Evolutionary conservation across 2,113 vertebrate species (phyloP).

Genomic region (Patagioenas fasciata): DNA sequence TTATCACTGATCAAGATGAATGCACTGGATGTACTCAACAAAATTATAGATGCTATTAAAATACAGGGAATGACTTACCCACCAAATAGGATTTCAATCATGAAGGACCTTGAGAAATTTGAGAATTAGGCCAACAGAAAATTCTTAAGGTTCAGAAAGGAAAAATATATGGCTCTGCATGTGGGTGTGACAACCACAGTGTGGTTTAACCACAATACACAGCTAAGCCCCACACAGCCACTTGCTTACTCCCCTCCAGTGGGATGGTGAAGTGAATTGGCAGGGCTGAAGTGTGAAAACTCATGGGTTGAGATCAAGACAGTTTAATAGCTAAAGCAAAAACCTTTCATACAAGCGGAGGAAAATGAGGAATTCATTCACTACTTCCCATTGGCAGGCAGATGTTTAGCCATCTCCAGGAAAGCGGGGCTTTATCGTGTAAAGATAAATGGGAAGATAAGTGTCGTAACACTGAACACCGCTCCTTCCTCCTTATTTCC

Average conservation of each 20-base stretch:
- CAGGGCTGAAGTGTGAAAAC: neutral
- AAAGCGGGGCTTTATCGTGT: neutral
- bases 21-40: neutral
- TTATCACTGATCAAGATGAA: neutral
- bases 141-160: neutral
- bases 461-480: accelerated
- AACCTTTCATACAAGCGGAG: accelerated
- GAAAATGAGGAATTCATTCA: neutral
- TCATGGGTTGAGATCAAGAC: neutral
- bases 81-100: neutral
- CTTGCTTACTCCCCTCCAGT: neutral
- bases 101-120: neutral
- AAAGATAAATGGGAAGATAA: neutral
- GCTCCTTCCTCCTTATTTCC: neutral
- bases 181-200: accelerated
- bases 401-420: neutral
- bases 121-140: neutral
- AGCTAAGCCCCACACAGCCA: accelerated
- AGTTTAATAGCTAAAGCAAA: neutral
- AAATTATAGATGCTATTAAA: neutral
- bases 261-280: neutral
- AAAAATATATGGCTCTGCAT: neutral
- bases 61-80: neutral
- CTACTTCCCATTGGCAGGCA: neutral
- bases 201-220: neutral